Evolutionary conservation across 2,888 invertebrate species (phyloP).

Genomic region (Lepidochrysops patricia): DNA sequence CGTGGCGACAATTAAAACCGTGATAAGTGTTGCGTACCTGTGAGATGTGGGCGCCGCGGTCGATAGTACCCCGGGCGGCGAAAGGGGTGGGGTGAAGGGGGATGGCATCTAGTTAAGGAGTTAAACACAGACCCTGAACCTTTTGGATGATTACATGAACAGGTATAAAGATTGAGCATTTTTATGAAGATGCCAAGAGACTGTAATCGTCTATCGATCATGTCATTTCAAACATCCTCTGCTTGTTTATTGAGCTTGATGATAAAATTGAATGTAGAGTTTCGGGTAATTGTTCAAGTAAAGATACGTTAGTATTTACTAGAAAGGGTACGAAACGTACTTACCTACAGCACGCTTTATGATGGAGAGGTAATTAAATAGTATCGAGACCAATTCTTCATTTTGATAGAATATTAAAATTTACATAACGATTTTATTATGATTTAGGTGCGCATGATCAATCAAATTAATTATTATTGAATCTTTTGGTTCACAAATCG

Average conservation of each 20-base stretch:
- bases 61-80: slow-evolving; percentile 43
- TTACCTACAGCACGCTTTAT: too few species aligned
- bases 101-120: slow-evolving; percentile 53
- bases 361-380: too few species aligned
- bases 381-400: too few species aligned
- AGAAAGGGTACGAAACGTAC: too few species aligned
- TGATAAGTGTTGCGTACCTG: slow-evolving; percentile 73
- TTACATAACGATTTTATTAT: too few species aligned
- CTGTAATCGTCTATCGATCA: neutral
- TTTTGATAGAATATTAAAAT: too few species aligned
- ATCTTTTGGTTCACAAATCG: neutral
- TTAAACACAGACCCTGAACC: slow-evolving; percentile 27
- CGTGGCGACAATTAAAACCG: slow-evolving; percentile 72
- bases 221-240: neutral
- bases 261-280: neutral
- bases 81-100: slow-evolving; percentile 31
- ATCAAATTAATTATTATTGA: too few species aligned
- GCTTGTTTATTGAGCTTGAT: neutral
- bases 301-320: too few species aligned
- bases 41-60: slow-evolving; percentile 69
- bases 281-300: too few species aligned
- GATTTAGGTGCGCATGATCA: too few species aligned
- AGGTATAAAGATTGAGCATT: too few species aligned
- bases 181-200: too few species aligned
- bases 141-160: neutral